phyloP scores from a whole-genome alignment of 2,888 invertebrate genomes.

The Eristalis intricaria region DNA sequence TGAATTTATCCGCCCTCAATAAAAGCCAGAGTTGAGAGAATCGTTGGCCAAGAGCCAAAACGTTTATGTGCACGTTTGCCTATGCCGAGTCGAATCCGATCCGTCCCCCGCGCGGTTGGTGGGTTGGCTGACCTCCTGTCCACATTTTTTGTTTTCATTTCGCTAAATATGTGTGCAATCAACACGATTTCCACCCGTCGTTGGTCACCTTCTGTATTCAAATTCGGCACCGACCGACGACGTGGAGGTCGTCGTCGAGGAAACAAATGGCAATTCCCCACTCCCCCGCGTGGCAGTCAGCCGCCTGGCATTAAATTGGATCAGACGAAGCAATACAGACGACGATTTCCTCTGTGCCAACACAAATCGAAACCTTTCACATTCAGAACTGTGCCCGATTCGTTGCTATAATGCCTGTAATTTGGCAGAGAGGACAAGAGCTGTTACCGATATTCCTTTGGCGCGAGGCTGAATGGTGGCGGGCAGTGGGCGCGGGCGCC shows the following conservation, averaged over 20 bases:
- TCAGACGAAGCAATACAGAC: not conserved
- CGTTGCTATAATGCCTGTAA: conserved; percentile 30
- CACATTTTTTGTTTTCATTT: conserved; percentile 26
- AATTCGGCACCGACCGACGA: conserved; percentile 25
- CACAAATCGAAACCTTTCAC: conserved; percentile 34
- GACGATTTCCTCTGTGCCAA: not conserved
- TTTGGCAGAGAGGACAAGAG: conserved; percentile 32
- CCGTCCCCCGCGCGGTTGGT: no score
- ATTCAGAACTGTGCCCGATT: not conserved
- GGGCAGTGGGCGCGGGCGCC: not conserved
- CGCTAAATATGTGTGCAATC: conserved; percentile 67
- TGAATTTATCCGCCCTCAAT: conserved; percentile 67
- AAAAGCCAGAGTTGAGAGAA: conserved; percentile 61
- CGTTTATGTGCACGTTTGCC: conserved; percentile 50
- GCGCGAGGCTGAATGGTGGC: not conserved
- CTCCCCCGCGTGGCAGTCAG: not conserved
- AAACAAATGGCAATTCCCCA: conserved; percentile 23
- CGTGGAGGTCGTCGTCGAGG: conserved; percentile 10
- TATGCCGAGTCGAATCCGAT: not conserved
- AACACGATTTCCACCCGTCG: conserved; percentile 46
- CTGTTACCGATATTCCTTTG: not conserved
- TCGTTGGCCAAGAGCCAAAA: conserved; percentile 67
- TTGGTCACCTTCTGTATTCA: conserved; percentile 33
- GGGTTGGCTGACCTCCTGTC: not conserved
- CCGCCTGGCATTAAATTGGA: conserved; percentile 13